Evolutionary conservation across 53 echinoderm and acorn worm species (phyloP).

Genomic region (Hippasteria phrygiana): DNA sequence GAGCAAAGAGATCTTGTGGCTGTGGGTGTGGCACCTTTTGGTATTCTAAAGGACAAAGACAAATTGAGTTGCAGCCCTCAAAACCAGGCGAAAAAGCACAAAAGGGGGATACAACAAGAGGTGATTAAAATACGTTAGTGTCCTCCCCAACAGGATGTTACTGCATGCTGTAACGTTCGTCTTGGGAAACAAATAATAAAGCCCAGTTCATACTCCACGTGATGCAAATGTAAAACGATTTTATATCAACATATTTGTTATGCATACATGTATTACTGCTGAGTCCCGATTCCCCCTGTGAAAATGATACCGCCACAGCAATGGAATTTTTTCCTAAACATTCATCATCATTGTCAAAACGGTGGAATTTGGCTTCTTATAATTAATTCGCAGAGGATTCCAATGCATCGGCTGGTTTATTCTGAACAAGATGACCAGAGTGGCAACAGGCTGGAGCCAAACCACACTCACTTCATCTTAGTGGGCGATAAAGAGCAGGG

Average conservation of each 20-base stretch:
- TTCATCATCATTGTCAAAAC: neutral
- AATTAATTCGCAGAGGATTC: neutral
- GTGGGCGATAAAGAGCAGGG: constrained; percentile 31
- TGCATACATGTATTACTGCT: too few relatives aligned
- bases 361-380: neutral
- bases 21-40: constrained; percentile 58
- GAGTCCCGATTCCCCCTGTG: too few relatives aligned
- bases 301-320: too few relatives aligned
- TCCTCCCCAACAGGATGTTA: too few relatives aligned
- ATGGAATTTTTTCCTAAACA: too few relatives aligned
- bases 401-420: neutral
- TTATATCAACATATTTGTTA: too few relatives aligned
- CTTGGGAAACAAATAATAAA: too few relatives aligned
- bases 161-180: too few relatives aligned
- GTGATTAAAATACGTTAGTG: too few relatives aligned
- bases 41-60: constrained; percentile 31
- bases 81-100: neutral
- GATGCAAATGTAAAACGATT: too few relatives aligned
- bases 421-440: neutral
- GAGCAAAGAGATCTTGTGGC: constrained; percentile 28
- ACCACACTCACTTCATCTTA: constrained; percentile 67
- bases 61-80: neutral
- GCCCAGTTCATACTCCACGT: too few relatives aligned
- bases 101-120: too few relatives aligned
- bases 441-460: constrained; percentile 50